Evolutionary conservation across 2,113 vertebrate genomes (phyloP), one percentile per base, ranked within the genome.

Genomic region (Gasterosteus aculeatus): DNA sequence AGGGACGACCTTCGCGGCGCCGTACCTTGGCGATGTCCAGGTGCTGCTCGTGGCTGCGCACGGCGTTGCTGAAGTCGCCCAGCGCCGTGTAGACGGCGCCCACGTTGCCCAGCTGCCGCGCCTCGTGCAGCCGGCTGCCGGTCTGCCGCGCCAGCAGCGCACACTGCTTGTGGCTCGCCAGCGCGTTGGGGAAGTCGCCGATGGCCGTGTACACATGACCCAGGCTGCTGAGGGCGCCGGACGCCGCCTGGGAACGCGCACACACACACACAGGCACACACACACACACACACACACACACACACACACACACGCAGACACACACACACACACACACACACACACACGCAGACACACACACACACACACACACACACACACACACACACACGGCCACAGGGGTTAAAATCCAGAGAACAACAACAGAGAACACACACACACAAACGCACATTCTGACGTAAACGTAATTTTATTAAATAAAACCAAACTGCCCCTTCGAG

Each of bases 91-190:
- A 98, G 76, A 99, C 98, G 0, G 97, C 97, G 1, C 98, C 98
- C 98, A 98, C 97, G 93, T 98, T 97, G 85, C 98, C 98, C 62
- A 99, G 95, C 89, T 99, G 97, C 18, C 97, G 95, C 0, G 98
- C 97, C 88, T 99, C 98, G 0, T 96, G 96, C 16, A 98, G 95
- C 90, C 94, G 95, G 11, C 97, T 96, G 85, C 96, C 96, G 86
- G 94, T 96, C 82, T 99, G 97, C 72, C 95, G 95, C 56, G 98
- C 97, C 0, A 99, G 85, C 72, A 99, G 95, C 10, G 98, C 97
- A 0, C 98, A 99, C 92, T 99, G 98, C 63, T 98, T 99, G 87
- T 99, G 98, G 90, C 97, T 99, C 4, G 97, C 97, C 91, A 99
- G 92, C 0, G 98, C 95, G 0, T 99, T 99, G 39, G 98, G 98